A percentile compares a stretch with the other conserved stretches of the same genome.
Evolutionary conservation across 2,888 invertebrate genomes (phyloP).

Genomic region (Ornithoptera alexandrae): DNA sequence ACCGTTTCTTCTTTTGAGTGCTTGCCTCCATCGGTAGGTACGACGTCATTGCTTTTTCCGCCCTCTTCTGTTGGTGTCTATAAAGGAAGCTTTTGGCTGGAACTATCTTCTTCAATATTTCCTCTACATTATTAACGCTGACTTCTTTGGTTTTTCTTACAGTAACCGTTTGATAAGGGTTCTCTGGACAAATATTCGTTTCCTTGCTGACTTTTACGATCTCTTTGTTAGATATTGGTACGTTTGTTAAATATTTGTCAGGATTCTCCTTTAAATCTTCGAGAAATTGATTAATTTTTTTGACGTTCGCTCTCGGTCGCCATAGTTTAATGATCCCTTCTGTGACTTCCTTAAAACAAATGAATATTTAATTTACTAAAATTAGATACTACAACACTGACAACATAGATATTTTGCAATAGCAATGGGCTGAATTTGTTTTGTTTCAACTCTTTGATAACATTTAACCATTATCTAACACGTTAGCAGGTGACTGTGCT

Average conservation of each 20-base stretch:
- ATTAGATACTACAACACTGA: neutral
- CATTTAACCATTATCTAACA: too few relatives aligned
- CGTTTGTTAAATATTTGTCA: conserved; percentile 49
- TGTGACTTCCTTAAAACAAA: conserved; percentile 59
- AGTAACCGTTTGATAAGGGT: conserved; percentile 67
- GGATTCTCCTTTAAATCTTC: conserved; percentile 58
- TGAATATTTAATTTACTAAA: neutral
- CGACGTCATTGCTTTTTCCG: conserved; percentile 52
- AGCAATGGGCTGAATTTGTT: too few relatives aligned
- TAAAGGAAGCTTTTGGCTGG: conserved; percentile 74
- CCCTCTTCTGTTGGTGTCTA: conserved; percentile 55
- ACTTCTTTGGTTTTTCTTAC: conserved; percentile 43
- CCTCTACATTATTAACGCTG: conserved; percentile 53
- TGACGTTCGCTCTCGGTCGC: conserved; percentile 61
- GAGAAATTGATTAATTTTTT: conserved; percentile 59
- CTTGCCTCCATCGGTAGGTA: conserved; percentile 70
- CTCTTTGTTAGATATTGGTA: conserved; percentile 30
- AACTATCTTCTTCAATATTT: conserved; percentile 61
- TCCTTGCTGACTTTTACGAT: conserved; percentile 35
- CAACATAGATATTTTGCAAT: too few relatives aligned
- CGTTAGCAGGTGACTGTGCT: too few relatives aligned
- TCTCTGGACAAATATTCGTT: conserved; percentile 39
- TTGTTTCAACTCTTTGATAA: too few relatives aligned
- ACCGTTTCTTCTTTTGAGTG: conserved; percentile 51
- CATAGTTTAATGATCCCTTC: conserved; percentile 68